Evolutionary conservation across 2,888 invertebrate species (phyloP).

Genomic region (Rotaria sp.): DNA sequence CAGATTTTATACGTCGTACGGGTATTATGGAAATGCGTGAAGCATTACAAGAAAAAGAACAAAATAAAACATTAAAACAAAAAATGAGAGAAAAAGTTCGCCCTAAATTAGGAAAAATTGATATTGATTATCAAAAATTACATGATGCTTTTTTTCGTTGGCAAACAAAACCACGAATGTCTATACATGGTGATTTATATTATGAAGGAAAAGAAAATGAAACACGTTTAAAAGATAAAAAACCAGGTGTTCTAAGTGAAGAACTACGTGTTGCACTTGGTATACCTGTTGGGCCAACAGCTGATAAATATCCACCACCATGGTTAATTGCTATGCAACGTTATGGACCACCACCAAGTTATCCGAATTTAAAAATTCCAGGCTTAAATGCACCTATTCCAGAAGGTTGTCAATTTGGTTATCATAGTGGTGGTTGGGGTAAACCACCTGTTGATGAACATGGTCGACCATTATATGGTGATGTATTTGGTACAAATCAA

Average conservation of each 20-base stretch:
- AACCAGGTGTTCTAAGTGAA: slow-evolving; percentile 91
- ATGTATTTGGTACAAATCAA: slow-evolving; percentile 78
- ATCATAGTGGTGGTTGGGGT: slow-evolving; percentile 98
- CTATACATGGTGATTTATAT: slow-evolving; percentile 94
- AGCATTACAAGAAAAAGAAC: slow-evolving; percentile 73
- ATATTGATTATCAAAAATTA: slow-evolving; percentile 97
- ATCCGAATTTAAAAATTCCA: slow-evolving; percentile 93
- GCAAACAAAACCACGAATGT: slow-evolving; percentile 97
- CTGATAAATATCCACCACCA: slow-evolving; percentile 69
- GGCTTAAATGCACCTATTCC: slow-evolving; percentile 96
- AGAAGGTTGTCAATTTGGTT: slow-evolving; percentile 89
- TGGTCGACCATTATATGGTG: slow-evolving; percentile 93
- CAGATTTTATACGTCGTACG: slow-evolving; percentile 94
- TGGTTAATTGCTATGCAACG: slow-evolving; percentile 95
- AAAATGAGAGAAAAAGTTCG: slow-evolving; percentile 93
- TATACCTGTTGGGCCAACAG: slow-evolving; percentile 86
- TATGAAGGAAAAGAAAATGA: slow-evolving; percentile 99
- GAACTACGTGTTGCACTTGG: slow-evolving; percentile 90
- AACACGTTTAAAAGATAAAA: slow-evolving; percentile 90
- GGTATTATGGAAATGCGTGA: slow-evolving; percentile 99
- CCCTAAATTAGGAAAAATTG: slow-evolving; percentile 96
- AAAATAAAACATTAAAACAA: slow-evolving; percentile 64
- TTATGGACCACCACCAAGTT: slow-evolving; percentile 96
- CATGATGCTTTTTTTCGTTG: slow-evolving; percentile 99
- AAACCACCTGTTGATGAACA: slow-evolving; percentile 98